These are phyloP conservation scores for Clarias magur DNA, from an alignment of 2,113 vertebrate species.

Conservation along the genomic window DNA sequence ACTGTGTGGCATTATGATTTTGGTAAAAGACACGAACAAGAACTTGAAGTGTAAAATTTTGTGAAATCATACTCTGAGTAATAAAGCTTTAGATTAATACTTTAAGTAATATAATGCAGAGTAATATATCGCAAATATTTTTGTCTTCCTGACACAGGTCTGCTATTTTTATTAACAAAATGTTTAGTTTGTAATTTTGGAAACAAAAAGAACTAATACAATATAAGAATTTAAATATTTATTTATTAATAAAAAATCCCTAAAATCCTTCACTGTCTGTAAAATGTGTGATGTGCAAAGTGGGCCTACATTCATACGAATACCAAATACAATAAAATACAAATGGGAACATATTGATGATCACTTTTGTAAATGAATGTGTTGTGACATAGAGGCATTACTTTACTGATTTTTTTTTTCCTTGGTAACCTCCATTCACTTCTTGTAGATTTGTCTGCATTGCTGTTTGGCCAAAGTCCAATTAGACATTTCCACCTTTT, in stretches of 20 bases:
- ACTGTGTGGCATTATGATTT: not conserved
- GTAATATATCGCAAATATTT: not conserved
- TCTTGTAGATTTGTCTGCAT: not conserved
- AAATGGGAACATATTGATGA: not conserved
- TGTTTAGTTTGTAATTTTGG: not conserved
- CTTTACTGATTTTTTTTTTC: not conserved
- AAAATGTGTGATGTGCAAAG: not conserved
- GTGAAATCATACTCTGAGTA: not conserved
- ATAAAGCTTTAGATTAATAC: not conserved
- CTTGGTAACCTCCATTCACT: not conserved
- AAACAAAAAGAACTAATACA: not conserved
- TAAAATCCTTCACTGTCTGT: not conserved
- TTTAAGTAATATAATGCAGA: not conserved
- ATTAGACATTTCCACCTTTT: not conserved
- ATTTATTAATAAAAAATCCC: not conserved
- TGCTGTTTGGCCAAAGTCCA: not conserved
- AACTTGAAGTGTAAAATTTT: not conserved
- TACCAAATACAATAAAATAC: constrained; percentile 6
- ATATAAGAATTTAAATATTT: not conserved
- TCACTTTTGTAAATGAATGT: not conserved
- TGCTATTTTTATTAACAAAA: not conserved
- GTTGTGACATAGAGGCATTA: not conserved
- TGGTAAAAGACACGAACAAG: not conserved
- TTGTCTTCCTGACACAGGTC: not conserved
- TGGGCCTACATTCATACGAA: constrained; percentile 7